Percentiles rank a stretch among this genome's conserved stretches.
phyloP scores from a whole-genome alignment of 2,113 vertebrate genomes.

The Heterochromis multidens region DNA sequence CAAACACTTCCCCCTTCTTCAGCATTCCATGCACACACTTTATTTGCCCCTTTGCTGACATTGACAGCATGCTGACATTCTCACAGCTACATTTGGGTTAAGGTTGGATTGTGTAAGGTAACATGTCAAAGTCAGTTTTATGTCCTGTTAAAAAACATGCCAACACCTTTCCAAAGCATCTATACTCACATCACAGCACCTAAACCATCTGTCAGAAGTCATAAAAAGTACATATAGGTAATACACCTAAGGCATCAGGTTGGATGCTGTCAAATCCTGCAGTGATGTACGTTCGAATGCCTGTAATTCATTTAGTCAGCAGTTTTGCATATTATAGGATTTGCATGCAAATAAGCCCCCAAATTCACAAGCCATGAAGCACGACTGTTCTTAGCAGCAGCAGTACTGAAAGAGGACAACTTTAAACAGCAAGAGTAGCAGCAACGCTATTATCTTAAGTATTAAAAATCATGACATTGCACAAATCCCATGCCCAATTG shows the following conservation, averaged over 20 bases:
- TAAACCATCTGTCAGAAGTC: conserved; percentile 20
- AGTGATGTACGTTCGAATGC: conserved; percentile 5
- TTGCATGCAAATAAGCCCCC: conserved; percentile 35
- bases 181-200: not conserved
- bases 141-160: not conserved
- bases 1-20: not conserved
- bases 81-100: not conserved
- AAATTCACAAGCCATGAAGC: conserved; percentile 19
- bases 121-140: not conserved
- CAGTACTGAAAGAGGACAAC: not conserved
- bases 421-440: conserved; percentile 18
- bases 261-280: conserved; percentile 5
- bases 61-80: not conserved
- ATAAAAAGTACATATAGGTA: conserved; percentile 3
- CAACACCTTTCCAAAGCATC: not conserved
- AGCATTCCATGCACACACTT: not conserved
- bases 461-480: conserved; percentile 38
- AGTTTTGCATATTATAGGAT: conserved; percentile 42
- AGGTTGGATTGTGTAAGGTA: not conserved
- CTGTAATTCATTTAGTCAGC: conserved; percentile 46
- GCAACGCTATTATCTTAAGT: conserved; percentile 31
- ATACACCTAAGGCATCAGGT: conserved; percentile 4
- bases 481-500: conserved; percentile 44
- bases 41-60: not conserved
- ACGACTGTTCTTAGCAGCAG: conserved; percentile 2